Evolutionary conservation across 2,797 vertebrate species (phyloP), one percentile per base, ranked within the genome.

Genomic region (Pangasius sanitwongsei): DNA sequence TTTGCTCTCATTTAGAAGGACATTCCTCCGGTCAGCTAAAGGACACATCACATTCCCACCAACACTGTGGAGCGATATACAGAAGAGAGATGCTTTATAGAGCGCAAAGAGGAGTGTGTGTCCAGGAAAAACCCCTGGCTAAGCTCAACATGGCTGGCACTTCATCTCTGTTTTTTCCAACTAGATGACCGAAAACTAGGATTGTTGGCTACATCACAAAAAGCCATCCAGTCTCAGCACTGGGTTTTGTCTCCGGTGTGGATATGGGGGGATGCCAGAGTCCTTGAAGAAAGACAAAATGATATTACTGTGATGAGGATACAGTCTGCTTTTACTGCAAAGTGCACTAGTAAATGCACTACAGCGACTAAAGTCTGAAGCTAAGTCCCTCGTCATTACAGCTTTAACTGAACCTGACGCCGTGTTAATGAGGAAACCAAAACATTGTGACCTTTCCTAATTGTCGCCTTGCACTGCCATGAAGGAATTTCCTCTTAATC

Each of bases 221-320:
- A 61, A n/a, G 31, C 23, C 80, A 34, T 83, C 69, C 65, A 83
- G 82, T 77, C 69, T 53, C 37, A 69, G 48, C 3, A 74, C 83
- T 89, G 87, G 74, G 37, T 89, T 89, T 77, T 89, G 83, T 89
- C 87, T 86, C 44, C 74, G 41, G 74, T 65, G 59, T 69, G 83
- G 74, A 69, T 9, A 31, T 89, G 88, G 75, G 80, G 50, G 53
- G 63, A 89, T 1, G 63, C 83, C 87, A 89, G 75, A 77, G 50
- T 89, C 83, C 67, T n/a, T 8, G 34, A 25, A 41, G n/a, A 86
- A 78, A 89, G 50, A 87, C 50, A 87, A 83, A 61, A 69, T 16
- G 69, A 85, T 50, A 67, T 31, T 6, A 67, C 63, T 6, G 59
- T 44, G 34, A 63, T 5, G 37, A 9, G 15, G 18, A 83, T 65